A percentile compares a stretch with the other conserved stretches of the same genome.
These are phyloP conservation scores for Phymanthus crucifer DNA, from an alignment of 92 coral and sea anemone species.

Conservation along the genomic window DNA sequence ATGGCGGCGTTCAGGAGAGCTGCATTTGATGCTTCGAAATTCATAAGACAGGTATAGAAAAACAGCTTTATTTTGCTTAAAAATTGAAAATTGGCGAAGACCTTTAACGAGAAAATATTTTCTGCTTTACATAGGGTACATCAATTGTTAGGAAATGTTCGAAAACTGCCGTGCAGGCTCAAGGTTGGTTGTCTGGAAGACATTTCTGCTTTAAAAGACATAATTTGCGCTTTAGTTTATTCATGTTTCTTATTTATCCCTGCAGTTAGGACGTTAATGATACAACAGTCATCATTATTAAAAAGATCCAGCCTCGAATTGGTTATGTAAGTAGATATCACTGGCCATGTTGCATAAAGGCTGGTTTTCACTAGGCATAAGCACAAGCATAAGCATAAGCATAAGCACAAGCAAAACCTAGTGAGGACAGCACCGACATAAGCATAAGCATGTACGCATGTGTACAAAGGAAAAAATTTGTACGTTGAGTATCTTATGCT, in stretches of 20 bases:
- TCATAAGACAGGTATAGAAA: slow-evolving; percentile 25
- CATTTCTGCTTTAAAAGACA: not conserved
- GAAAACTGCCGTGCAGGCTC: not conserved
- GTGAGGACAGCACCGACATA: too few species aligned
- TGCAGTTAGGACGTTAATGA: slow-evolving; percentile 24
- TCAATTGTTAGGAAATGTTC: not conserved
- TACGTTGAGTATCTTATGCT: too few species aligned
- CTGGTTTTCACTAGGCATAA: too few species aligned
- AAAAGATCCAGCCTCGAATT: slow-evolving; percentile 16
- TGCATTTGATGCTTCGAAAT: slow-evolving; percentile 26
- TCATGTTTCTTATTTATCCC: not conserved
- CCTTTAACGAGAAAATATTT: not conserved
- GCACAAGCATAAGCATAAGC: too few species aligned
- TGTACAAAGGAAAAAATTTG: too few species aligned
- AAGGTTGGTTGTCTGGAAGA: not conserved
- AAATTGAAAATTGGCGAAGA: not conserved
- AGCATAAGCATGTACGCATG: too few species aligned
- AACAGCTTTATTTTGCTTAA: not conserved
- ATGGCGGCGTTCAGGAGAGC: slow-evolving; percentile 75
- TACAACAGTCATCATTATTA: slow-evolving; percentile 19
- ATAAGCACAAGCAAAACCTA: too few species aligned
- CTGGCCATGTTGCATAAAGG: not conserved
- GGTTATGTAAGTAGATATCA: slow-evolving; percentile 15
- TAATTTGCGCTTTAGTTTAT: not conserved
- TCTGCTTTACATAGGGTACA: not conserved